Evolutionary conservation across 2,888 invertebrate genomes (phyloP), one percentile per base, ranked within the genome.

Genomic region (Epistrophe eligans): DNA sequence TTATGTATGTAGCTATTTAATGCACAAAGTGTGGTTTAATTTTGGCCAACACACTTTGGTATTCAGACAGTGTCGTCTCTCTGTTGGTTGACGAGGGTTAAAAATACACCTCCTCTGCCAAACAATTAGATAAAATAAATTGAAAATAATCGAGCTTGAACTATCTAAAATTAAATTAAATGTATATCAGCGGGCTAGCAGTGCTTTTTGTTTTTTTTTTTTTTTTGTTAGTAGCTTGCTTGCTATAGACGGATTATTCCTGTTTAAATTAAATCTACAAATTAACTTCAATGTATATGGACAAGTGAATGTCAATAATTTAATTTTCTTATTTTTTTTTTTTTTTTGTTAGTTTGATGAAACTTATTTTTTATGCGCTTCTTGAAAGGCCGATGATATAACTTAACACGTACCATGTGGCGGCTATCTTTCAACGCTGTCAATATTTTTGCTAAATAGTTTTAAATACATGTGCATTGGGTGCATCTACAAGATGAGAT

Each of bases 111-210:
- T 45, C 19, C 77, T 50, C 67, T 76, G 88, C 79, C 83, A 88
- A 88, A 84, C 87, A 87, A 87, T 87, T 82, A 83, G 74, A 87
- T 79, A 66, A 83, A 87, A 87, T 83, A 87, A 87, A 87, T 83
- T 87, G 76, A 83, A 87, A 83, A 87, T 87, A 87, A 83, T 87
- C 87, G 79, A 76, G 87, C 87, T 87, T 82, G 79, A 87, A 87
- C 87, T 72, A 71, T 72, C 79, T 87, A 82, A 74, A 82, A 82
- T 70, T 70, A 70, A 70, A 70, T 70, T 62, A 45, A 70, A 70
- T 70, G 28, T 70, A 79, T 76, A 83, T 52, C 62, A 52, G 77
- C 70, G 43, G 70, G 66, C 67, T 67, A 67, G 67, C 10, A 67
- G 52, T 67, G 67, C 11, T 48, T 10, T 24, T 0, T 8, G 45